These are phyloP conservation scores for Mycogona germanica DNA, from an alignment of 2,888 invertebrate genomes.

Conservation along the genomic window DNA sequence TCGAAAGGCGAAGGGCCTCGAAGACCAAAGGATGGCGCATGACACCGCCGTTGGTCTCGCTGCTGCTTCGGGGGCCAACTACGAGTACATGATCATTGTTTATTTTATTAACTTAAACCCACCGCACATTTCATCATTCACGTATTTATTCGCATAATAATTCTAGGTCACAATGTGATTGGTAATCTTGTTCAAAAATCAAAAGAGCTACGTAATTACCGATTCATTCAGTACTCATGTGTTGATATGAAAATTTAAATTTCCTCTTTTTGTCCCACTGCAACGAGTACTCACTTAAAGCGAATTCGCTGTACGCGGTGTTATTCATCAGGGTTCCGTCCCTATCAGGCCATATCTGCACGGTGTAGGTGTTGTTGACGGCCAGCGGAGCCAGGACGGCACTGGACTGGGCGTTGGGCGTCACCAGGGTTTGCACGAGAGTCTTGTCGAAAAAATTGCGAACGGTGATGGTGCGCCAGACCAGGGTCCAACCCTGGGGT, in stretches of 20 bases:
- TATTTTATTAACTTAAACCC: too few relatives aligned
- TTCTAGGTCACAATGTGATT: too few relatives aligned
- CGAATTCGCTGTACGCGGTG: background rate
- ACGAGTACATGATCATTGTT: background rate
- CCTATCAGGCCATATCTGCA: constrained; percentile 10
- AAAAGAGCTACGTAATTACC: too few relatives aligned
- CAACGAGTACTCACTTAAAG: constrained; percentile 4
- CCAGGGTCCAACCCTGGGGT: constrained; percentile 4
- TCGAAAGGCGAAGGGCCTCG: constrained; percentile 1
- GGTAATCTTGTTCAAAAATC: too few relatives aligned
- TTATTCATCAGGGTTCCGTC: constrained; percentile 4
- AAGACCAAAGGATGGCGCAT: background rate
- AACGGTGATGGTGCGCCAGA: constrained; percentile 8
- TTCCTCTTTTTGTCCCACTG: too few relatives aligned
- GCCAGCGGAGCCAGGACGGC: background rate
- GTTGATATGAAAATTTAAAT: too few relatives aligned
- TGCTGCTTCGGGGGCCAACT: constrained; percentile 4
- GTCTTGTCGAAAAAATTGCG: background rate
- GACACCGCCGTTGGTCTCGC: constrained; percentile 10
- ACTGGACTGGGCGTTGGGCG: background rate
- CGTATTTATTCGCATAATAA: too few relatives aligned
- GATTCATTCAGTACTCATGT: too few relatives aligned
- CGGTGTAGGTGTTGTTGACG: constrained; percentile 1
- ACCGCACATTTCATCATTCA: too few relatives aligned
- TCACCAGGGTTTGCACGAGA: background rate